A percentile compares a stretch with the other conserved stretches of the same genome.
These are phyloP conservation scores for Peromyscus maniculatus DNA, from an alignment of 2,113 vertebrate genomes.

Conservation along the genomic window DNA sequence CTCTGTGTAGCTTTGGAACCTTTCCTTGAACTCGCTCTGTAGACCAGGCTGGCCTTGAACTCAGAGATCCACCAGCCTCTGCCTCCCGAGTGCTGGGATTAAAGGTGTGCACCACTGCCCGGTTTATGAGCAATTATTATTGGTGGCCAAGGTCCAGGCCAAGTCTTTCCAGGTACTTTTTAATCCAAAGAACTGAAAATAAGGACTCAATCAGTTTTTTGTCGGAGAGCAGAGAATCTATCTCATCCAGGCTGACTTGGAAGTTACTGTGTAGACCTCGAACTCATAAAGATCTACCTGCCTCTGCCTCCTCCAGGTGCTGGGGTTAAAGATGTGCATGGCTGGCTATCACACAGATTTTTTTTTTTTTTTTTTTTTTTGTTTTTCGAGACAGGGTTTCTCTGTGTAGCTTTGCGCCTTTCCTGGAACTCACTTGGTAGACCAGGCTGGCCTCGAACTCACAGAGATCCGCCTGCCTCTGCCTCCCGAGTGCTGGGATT, in stretches of 20 bases:
- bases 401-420: too few relatives aligned
- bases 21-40: too few relatives aligned
- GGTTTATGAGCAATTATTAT: background rate
- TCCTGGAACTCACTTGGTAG: too few relatives aligned
- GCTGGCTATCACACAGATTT: too few relatives aligned
- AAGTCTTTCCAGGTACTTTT: background rate
- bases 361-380: too few relatives aligned
- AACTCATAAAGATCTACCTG: background rate
- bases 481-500: background rate
- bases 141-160: background rate
- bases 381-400: too few relatives aligned
- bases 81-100: too few relatives aligned
- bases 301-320: background rate
- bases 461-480: background rate
- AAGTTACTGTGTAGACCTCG: background rate
- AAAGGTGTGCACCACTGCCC: too few relatives aligned
- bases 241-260: background rate
- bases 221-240: background rate
- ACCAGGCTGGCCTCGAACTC: background rate
- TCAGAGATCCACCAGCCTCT: too few relatives aligned
- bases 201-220: background rate
- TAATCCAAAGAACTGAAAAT: background rate
- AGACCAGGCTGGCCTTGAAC: too few relatives aligned
- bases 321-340: too few relatives aligned
- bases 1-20: too few relatives aligned